A percentile compares a stretch with the other conserved stretches of the same genome.
Evolutionary conservation across 2,113 vertebrate species (phyloP).

Genomic region (Callocephalon fimbriatum): DNA sequence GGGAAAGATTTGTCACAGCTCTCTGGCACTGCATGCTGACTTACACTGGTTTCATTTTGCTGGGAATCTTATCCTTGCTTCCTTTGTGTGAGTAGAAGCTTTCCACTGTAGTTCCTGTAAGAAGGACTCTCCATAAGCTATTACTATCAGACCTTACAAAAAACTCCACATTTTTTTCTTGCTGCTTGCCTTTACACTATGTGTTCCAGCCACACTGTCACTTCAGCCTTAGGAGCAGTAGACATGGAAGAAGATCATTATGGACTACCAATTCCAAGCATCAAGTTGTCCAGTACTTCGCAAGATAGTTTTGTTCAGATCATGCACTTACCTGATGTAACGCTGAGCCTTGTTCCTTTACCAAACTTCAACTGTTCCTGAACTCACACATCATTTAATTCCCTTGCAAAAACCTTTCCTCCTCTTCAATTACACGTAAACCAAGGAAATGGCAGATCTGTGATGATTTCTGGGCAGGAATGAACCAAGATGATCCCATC

Average conservation of each 20-base stretch:
- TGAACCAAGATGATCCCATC: not conserved
- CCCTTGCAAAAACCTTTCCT: constrained; percentile 58
- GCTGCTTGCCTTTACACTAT: not conserved
- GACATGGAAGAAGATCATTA: not conserved
- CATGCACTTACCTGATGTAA: constrained; percentile 68
- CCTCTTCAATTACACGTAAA: not conserved
- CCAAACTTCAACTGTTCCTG: not conserved
- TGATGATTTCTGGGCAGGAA: not conserved
- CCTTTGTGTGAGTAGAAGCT: not conserved
- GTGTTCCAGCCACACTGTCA: not conserved
- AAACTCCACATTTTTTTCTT: accelerated
- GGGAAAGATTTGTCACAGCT: not conserved
- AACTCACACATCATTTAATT: constrained; percentile 35
- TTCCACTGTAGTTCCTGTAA: not conserved
- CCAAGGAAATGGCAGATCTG: not conserved
- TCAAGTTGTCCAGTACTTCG: not conserved
- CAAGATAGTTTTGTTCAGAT: not conserved
- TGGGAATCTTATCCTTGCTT: not conserved
- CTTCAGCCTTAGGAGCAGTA: not conserved
- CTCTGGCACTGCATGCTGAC: not conserved
- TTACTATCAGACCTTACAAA: not conserved
- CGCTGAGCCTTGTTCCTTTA: constrained; percentile 52
- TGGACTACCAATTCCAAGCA: not conserved
- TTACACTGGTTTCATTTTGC: not conserved
- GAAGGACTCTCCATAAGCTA: not conserved